These are phyloP conservation scores for Popillia japonica DNA, from an alignment of 1,140 invertebrate species.

Conservation along the genomic window DNA sequence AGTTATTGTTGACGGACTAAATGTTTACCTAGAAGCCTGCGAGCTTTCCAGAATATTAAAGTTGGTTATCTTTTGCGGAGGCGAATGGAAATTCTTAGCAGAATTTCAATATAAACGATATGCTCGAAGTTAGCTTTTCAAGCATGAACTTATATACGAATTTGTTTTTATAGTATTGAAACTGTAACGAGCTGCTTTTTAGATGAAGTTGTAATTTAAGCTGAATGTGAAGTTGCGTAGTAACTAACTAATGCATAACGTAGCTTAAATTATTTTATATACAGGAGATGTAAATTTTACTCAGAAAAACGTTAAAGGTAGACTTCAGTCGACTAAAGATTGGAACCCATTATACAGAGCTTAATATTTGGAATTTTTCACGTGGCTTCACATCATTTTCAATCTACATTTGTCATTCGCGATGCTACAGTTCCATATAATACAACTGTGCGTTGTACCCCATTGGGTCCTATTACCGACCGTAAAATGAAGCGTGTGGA, in stretches of 20 bases:
- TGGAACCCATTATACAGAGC: no score
- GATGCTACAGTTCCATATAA: neutral
- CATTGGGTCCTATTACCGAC: conserved; percentile 10
- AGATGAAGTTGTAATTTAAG: no score
- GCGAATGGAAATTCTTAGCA: neutral
- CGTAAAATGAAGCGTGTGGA: conserved; percentile 14
- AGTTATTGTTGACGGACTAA: conserved; percentile 32
- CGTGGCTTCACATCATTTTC: neutral
- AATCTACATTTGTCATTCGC: neutral
- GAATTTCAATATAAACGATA: neutral
- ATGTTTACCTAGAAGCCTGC: neutral
- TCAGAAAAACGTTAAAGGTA: no score
- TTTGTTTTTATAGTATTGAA: neutral
- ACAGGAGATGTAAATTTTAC: no score
- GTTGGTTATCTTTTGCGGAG: conserved; percentile 16
- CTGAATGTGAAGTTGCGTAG: no score
- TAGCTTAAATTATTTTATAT: no score
- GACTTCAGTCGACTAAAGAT: no score
- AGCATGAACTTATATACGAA: neutral
- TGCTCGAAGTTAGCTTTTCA: neutral
- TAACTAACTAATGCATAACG: no score
- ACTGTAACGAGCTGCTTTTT: neutral
- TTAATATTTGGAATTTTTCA: neutral
- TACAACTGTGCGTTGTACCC: neutral
- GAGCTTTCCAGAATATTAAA: conserved; percentile 2